Base-by-base conservation (phyloP, 2,888 invertebrate genomes). In the Rapana venosa region DNA sequence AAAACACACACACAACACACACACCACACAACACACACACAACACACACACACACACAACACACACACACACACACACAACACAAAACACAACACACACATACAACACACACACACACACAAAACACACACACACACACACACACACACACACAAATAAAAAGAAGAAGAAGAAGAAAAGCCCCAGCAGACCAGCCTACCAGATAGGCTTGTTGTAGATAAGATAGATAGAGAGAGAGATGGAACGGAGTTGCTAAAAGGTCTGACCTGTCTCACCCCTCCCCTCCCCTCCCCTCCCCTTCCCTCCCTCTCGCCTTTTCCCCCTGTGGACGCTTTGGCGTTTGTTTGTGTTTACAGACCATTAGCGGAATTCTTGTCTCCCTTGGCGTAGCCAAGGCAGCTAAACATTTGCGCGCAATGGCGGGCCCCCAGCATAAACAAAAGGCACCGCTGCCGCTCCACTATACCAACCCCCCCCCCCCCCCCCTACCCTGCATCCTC, bases 331-430 rank as follows among this genome's bases (percentile, higher is more conserved):
- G 4, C n/a, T 26, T n/a, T 26, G 26, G 26, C 20, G 84, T 70
- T 84, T 88, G 88, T 88, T 88, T 88, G 30, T 88, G 88, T 88
- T 88, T 88, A 88, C 88, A 35, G 84, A 88, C 88, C 88, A 88
- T 88, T 88, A 88, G 88, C 79, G 85, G 61, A 84, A 88, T 47
- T 61, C 47, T 89, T 56, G 88, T 88, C 88, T 61, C 22, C 88
- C 32, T 20, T 35, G 88, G 58, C 88, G 35, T 32, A 84, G 36
- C 35, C 26, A 83, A 35, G 88, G 81, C 56, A 85, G 84, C 84
- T 85, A 89, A 89, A 89, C 89, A 89, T 89, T 84, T 85, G 84
- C 89, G 30, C 83, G 61, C 89, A 56, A 85, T 89, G 89, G 61
- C 89, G 85, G 85, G 89, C 89, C 85, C 70, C 89, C 74, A 83